Evolutionary conservation across 2,888 invertebrate species (phyloP).

Genomic region (Hedychridium roseum): DNA sequence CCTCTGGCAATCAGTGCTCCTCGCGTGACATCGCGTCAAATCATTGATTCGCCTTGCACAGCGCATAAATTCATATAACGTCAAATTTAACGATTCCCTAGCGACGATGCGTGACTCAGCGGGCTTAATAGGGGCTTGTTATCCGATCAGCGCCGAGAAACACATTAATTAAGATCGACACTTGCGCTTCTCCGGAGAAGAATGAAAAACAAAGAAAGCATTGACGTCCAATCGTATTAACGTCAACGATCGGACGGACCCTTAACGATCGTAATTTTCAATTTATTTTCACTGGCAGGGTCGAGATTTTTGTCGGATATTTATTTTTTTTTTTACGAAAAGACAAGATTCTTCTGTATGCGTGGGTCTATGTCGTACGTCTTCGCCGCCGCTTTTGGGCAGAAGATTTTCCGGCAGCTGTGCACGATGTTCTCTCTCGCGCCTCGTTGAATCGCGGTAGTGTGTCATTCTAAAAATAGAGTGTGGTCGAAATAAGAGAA

Average conservation of each 20-base stretch:
- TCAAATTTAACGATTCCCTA: constrained; percentile 6
- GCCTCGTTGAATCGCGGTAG: constrained; percentile 57
- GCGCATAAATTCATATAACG: constrained; percentile 15
- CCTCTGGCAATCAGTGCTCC: neutral
- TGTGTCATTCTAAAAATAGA: constrained; percentile 61
- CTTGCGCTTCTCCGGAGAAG: too few species aligned
- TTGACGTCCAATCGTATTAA: too few species aligned
- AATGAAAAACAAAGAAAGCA: too few species aligned
- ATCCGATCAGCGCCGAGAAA: too few species aligned
- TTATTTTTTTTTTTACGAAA: too few species aligned
- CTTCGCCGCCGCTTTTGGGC: constrained; percentile 46
- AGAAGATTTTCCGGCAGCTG: constrained; percentile 39
- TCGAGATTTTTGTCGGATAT: too few species aligned
- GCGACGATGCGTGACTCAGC: neutral
- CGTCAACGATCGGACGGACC: too few species aligned
- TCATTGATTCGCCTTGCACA: constrained; percentile 26
- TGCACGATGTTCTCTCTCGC: constrained; percentile 27
- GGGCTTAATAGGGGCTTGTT: neutral
- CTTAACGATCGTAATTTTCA: too few species aligned
- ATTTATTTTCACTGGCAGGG: too few species aligned
- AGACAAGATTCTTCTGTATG: too few species aligned
- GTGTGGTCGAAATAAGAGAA: constrained; percentile 31
- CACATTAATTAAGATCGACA: too few species aligned
- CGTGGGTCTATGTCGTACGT: too few species aligned
- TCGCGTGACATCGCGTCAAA: constrained; percentile 15